Evolutionary conservation across 2,113 vertebrate genomes (phyloP), one percentile per base, ranked within the genome.

Genomic region (Rafetus swinhoei): DNA sequence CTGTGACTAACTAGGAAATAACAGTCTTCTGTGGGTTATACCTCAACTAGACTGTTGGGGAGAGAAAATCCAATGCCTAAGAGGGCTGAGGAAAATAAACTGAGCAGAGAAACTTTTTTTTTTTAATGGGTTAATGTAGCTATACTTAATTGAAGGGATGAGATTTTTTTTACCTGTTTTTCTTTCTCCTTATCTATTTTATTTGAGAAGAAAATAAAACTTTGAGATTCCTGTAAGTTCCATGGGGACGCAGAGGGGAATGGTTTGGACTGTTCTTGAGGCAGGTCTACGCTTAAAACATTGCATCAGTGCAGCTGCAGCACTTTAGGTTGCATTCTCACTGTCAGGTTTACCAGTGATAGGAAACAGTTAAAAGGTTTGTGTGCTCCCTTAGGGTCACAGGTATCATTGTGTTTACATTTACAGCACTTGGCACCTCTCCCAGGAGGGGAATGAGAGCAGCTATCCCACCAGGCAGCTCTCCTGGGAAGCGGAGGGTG

Each of bases 151-250:
- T 72, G 29, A 6, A 10, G 87, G 29, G n/a, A 60, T 32, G 9
- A 54, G 25, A 32, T 27, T 65, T 85, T 85, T 0, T 84, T 13
- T 85, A 95, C 25, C 6, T 24, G 3, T 90, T 27, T 1, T 29
- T 1, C 0, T 72, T 11, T 89, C 13, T 92, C 3, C 89, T 90
- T 4, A 72, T 79, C 5, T 1, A 12, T 2, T 60, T 2, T 86
- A 13, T 3, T 79, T 16, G 56, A 82, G 1, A 6, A 9, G 21
- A 89, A 27, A 56, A 14, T 5, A 85, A 80, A 93, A 55, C 1
- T 13, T 53, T 52, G n/a, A 88, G 10, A 4, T 11, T 93, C 86
- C 81, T 94, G 56, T 29, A 88, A 79, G 90, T 69, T 6, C 29
- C 62, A 45, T 14, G n/a, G n/a, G n/a, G n/a, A n/a, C n/a, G 14